phyloP scores from a whole-genome alignment of 2,797 vertebrate species.

The Alfaro cultratus region DNA sequence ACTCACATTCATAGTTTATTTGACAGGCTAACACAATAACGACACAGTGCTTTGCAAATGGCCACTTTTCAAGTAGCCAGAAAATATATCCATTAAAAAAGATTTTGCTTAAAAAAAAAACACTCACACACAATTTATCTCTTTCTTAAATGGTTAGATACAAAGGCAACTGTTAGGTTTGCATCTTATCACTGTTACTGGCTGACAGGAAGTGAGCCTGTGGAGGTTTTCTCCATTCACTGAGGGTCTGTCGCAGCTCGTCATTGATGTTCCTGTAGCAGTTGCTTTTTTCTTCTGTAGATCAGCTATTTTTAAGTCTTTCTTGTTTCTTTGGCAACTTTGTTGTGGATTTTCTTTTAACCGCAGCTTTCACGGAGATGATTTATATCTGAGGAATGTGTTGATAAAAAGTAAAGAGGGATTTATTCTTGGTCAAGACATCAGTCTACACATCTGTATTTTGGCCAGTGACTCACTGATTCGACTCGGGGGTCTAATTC shows the following conservation, averaged over 20 bases:
- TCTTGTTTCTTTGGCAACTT: slow-evolving; percentile 21
- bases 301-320: slow-evolving; percentile 1
- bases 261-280: background rate
- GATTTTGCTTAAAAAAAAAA: background rate
- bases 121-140: background rate
- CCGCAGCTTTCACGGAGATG: background rate
- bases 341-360: slow-evolving; percentile 22
- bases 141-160: background rate
- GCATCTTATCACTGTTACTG: background rate
- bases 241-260: background rate
- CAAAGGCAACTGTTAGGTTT: background rate
- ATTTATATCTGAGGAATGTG: slow-evolving; percentile 26
- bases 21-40: background rate
- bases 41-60: background rate
- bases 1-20: background rate
- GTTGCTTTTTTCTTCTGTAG: background rate
- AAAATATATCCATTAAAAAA: background rate
- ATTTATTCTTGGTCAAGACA: slow-evolving; percentile 42
- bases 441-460: slow-evolving; percentile 45
- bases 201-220: background rate
- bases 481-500: slow-evolving; percentile 59
- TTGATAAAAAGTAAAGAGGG: slow-evolving; percentile 36
- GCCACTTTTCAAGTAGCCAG: background rate
- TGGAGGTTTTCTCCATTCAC: background rate
- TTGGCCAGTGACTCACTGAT: slow-evolving; percentile 25